Conservation (phyloP, 2,797 vertebrate genomes). For the Catostomus latipinnis region DNA sequence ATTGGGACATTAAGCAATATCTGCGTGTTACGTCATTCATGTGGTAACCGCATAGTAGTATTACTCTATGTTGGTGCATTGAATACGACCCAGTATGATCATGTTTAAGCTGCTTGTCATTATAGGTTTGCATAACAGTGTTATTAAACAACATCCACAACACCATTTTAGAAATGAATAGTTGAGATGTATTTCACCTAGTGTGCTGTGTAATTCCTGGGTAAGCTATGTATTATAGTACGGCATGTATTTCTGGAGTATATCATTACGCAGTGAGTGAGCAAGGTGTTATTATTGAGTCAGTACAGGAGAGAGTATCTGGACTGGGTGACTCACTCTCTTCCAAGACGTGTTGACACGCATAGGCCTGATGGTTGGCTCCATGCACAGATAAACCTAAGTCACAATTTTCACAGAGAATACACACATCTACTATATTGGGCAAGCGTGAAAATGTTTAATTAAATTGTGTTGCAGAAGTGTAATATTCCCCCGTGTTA, state of each 20-base stretch:
- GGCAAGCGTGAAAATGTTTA: neutral
- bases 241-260: constrained; percentile 57
- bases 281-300: constrained; percentile 56
- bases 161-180: too few relatives aligned
- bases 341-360: constrained; percentile 27
- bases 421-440: neutral
- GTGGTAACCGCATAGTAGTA: too few relatives aligned
- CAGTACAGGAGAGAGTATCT: constrained; percentile 48
- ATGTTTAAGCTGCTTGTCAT: too few relatives aligned
- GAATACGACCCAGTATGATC: too few relatives aligned
- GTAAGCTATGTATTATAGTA: constrained; percentile 26
- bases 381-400: neutral
- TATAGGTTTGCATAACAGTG: too few relatives aligned
- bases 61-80: too few relatives aligned
- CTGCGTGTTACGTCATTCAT: too few relatives aligned
- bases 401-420: neutral
- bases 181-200: too few relatives aligned
- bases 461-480: neutral
- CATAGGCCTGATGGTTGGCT: constrained; percentile 2
- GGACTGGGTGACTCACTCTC: constrained; percentile 58
- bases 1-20: too few relatives aligned
- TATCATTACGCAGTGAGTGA: constrained; percentile 51
- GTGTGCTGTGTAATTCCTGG: constrained; percentile 40
- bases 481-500: neutral
- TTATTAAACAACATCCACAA: too few relatives aligned